Conservation (phyloP, 2,113 vertebrate species). For the Colossoma macropomum region DNA sequence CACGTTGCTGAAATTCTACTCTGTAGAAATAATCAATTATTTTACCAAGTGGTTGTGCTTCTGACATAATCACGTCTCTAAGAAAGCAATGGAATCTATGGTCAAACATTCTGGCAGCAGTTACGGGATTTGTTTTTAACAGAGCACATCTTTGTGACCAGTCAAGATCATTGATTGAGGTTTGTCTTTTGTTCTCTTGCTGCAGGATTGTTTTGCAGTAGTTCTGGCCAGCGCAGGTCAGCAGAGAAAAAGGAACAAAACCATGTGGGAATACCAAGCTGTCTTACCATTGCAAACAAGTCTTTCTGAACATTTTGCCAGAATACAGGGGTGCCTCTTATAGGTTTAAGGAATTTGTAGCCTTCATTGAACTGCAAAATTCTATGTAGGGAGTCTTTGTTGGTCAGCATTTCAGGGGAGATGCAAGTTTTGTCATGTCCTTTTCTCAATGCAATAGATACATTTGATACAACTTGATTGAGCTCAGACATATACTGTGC, state of each 20-base stretch:
- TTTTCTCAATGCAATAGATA: too few relatives aligned
- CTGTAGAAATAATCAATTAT: conserved; percentile 34
- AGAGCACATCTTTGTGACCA: conserved; percentile 45
- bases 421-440: too few relatives aligned
- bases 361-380: conserved; percentile 22
- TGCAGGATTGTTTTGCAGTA: not conserved
- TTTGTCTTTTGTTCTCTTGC: conserved; percentile 17
- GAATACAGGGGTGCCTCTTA: conserved; percentile 13
- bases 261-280: conserved; percentile 26
- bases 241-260: conserved; percentile 42
- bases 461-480: too few relatives aligned
- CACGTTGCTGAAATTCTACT: conserved; percentile 41
- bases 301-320: conserved; percentile 41
- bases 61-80: conserved; percentile 42
- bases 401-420: too few relatives aligned
- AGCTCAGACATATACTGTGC: too few relatives aligned
- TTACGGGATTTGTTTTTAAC: too few relatives aligned
- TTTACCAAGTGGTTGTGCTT: conserved; percentile 39
- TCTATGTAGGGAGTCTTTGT: too few relatives aligned
- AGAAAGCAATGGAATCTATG: too few relatives aligned
- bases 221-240: too few relatives aligned
- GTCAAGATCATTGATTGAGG: not conserved
- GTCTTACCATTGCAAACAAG: conserved; percentile 41
- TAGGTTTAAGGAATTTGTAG: conserved; percentile 37
- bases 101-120: too few relatives aligned